A percentile compares a stretch with the other conserved stretches of the same genome.
phyloP scores from a whole-genome alignment of 2,797 vertebrate species.

The Centropyge bicolor region DNA sequence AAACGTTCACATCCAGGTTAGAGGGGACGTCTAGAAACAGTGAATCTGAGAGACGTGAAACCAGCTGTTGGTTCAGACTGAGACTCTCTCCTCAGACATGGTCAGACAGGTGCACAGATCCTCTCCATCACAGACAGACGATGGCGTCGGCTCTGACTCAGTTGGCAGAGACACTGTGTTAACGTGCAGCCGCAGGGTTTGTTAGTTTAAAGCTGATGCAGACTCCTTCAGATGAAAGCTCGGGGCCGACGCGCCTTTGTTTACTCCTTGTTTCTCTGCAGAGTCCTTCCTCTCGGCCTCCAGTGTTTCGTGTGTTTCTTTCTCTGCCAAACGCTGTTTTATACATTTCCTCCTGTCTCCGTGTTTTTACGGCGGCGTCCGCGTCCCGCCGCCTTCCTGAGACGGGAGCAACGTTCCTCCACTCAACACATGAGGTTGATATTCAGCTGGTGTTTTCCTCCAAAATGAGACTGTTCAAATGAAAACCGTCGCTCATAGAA shows the following conservation, averaged over 20 bases:
- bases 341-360: not conserved
- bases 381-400: not conserved
- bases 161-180: conserved; percentile 23
- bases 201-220: not conserved
- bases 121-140: not conserved
- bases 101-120: too few species aligned
- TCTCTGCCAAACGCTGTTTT: not conserved
- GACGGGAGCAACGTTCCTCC: not conserved
- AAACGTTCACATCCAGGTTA: too few species aligned
- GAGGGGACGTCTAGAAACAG: too few species aligned
- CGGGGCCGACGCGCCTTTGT: not conserved
- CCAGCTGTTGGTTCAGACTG: too few species aligned
- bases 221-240: conserved; percentile 24
- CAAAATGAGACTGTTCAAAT: conserved; percentile 24
- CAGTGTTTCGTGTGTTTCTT: not conserved
- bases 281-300: not conserved
- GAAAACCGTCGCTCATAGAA: conserved; percentile 3
- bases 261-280: not conserved
- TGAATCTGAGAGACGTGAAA: too few species aligned
- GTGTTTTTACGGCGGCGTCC: not conserved
- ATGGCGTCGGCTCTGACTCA: conserved; percentile 6
- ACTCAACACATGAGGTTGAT: not conserved
- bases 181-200: not conserved
- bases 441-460: not conserved
- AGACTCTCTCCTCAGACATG: too few species aligned